Evolutionary conservation across 2,113 vertebrate species (phyloP), one percentile per base, ranked within the genome.

Genomic region (Entelurus aequoreus): DNA sequence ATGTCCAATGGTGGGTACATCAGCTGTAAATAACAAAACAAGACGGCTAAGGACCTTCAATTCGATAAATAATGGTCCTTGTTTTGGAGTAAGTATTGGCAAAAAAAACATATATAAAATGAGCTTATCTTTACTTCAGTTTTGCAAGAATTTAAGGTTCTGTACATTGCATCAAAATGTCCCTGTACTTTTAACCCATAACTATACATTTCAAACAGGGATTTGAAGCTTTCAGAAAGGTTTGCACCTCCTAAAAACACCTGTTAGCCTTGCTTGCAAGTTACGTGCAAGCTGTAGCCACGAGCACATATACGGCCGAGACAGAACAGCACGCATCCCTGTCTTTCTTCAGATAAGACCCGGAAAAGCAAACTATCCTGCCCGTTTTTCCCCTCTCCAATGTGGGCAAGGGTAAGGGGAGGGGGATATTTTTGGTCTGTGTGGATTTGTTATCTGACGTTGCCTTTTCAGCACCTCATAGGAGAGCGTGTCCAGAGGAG

Each of bases 341-440:
- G 89, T 83, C 90, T 90, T 90, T 88, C 87, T 88, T 87, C 84
- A 84, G 90, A 91, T 91, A 91, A 90, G 89, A 90, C 87, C 87
- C 88, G 85, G 90, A 90, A 91, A 89, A 86, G 88, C 86, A 83
- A 88, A 91, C 90, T 90, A 89, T 86, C 84, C 70, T 56, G 49
- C 72, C 80, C 74, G 54, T 79, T 75, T 81, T 86, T 69, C 69
- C 70, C 71, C 74, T 74, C 74, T 84, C 83, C 78, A 77, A 52
- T 55, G 72, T 73, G 78, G 80, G 76, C 74, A 71, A 74, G 78
- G 74, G 69, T 48, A 68, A 72, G 71, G 65, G 62, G 72, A 71
- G 65, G 62, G 67, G 73, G 78, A 84, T 92, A 92, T 92, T 90
- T 92, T 90, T 90, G 91, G 77, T 66, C 72, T 60, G 82, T 75